Evolutionary conservation across 2,113 vertebrate species (phyloP).

Genomic region (Morphnarchus princeps): DNA sequence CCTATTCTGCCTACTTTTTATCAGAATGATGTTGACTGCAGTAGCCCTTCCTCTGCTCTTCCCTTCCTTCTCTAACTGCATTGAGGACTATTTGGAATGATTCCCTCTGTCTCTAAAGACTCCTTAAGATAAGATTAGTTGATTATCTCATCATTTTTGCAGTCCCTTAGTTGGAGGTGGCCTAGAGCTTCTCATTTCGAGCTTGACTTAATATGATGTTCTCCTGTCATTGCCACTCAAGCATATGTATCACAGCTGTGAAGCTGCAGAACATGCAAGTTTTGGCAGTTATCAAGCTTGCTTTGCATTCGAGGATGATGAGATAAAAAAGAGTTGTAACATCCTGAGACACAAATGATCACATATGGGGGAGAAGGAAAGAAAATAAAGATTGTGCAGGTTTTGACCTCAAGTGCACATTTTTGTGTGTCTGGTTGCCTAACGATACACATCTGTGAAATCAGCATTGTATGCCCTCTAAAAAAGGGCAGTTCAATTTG

Average conservation of each 20-base stretch:
- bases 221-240: constrained; percentile 26
- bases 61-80: not conserved
- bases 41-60: not conserved
- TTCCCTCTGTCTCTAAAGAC: not conserved
- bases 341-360: not conserved
- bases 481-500: not conserved
- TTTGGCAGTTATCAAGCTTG: not conserved
- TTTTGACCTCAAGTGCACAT: constrained; percentile 22
- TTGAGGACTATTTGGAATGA: not conserved
- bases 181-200: constrained; percentile 9
- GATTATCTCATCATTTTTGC: not conserved
- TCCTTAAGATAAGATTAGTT: constrained; percentile 13
- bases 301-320: not conserved
- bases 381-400: constrained; percentile 10
- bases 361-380: constrained; percentile 14
- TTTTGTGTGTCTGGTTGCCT: constrained; percentile 36
- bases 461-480: not conserved
- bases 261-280: not conserved
- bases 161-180: not conserved
- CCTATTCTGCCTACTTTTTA: not conserved
- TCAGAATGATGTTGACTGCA: not conserved
- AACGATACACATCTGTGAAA: constrained; percentile 40
- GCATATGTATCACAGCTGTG: constrained; percentile 42
- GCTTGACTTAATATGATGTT: constrained; percentile 11
- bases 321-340: constrained; percentile 30